phyloP scores from a whole-genome alignment of 2,888 invertebrate species.

The Cybosia mesomella region DNA sequence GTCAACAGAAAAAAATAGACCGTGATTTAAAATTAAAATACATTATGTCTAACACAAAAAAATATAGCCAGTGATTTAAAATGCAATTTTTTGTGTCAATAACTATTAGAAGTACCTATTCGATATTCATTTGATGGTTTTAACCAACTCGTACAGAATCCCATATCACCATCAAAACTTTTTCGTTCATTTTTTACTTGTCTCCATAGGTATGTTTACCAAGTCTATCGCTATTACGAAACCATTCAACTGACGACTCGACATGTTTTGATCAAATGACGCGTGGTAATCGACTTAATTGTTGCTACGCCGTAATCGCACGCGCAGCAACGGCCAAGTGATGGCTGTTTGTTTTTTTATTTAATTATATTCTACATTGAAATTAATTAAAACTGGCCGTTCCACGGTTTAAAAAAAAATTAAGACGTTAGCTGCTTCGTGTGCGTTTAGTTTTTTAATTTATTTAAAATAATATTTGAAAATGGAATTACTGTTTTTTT shows the following conservation, averaged over 20 bases:
- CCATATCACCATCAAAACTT: constrained; percentile 34
- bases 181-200: constrained; percentile 53
- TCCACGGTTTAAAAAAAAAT: constrained; percentile 16
- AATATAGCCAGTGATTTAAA: too few relatives aligned
- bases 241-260: constrained; percentile 67
- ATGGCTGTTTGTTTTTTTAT: constrained; percentile 46
- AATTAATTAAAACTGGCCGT: constrained; percentile 22
- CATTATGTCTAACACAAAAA: too few relatives aligned
- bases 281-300: constrained; percentile 85
- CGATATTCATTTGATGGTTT: not conserved
- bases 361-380: constrained; percentile 26
- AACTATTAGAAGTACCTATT: not conserved
- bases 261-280: constrained; percentile 81
- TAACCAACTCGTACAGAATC: constrained; percentile 10
- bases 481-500: constrained; percentile 3
- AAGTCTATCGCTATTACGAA: constrained; percentile 57
- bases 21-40: too few relatives aligned
- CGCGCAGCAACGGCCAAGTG: constrained; percentile 56
- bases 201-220: constrained; percentile 48
- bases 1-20: too few relatives aligned
- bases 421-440: not conserved
- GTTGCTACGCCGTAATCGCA: constrained; percentile 59
- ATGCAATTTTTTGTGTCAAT: not conserved
- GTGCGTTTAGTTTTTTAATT: constrained; percentile 13
- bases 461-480: not conserved